Evolutionary conservation across 2,888 invertebrate genomes (phyloP).

Genomic region (Sylvicola cinctus): DNA sequence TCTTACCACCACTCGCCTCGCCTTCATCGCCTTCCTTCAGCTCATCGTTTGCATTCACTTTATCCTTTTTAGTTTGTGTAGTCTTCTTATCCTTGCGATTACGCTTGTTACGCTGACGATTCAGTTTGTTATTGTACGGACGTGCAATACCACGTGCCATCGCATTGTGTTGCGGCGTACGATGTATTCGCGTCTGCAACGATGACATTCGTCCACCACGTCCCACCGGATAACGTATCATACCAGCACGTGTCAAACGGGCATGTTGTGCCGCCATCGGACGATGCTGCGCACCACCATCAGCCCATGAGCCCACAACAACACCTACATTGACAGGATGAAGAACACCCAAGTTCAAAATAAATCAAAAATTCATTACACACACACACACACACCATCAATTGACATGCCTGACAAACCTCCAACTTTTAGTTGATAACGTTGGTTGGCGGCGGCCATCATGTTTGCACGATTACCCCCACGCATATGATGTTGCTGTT

Average conservation of each 20-base stretch:
- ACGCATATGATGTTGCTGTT: no score
- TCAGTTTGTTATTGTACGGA: neutral
- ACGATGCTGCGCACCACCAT: no score
- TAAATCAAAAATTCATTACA: neutral
- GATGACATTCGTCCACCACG: neutral
- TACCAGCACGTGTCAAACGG: constrained; percentile 2
- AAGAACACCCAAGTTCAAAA: neutral
- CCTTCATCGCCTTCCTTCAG: neutral
- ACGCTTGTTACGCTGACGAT: constrained; percentile 3
- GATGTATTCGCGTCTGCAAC: neutral
- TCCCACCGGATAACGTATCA: constrained; percentile 1
- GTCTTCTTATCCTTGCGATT: constrained; percentile 1
- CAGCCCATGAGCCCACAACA: constrained; percentile 16
- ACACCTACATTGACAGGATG: constrained; percentile 12
- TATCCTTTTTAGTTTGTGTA: constrained; percentile 2
- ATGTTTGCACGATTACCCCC: neutral
- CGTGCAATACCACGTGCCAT: neutral
- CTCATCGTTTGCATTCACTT: constrained; percentile 1
- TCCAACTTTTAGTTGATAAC: constrained; percentile 15
- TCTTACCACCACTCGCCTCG: constrained; percentile 1
- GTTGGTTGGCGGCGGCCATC: constrained; percentile 7
- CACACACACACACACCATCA: neutral
- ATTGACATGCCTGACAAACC: constrained; percentile 11
- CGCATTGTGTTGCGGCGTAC: neutral
- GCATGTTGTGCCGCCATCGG: no score